Evolutionary conservation across 2,888 invertebrate genomes (phyloP).

Genomic region (Sinotaia quadrata): DNA sequence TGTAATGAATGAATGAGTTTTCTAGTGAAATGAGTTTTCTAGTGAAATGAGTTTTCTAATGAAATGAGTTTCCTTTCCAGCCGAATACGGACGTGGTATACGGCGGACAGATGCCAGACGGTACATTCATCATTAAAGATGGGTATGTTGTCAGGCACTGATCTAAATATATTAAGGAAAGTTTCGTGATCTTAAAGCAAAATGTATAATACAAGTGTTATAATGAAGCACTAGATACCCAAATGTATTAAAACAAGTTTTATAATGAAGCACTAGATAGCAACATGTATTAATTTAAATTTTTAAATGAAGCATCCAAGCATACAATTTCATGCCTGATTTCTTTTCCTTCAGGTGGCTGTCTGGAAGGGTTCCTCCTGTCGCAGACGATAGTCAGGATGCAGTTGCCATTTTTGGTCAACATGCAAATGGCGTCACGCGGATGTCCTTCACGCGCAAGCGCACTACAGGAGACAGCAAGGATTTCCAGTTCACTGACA

Average conservation of each 20-base stretch:
- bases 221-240: too few species aligned
- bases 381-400: slow-evolving; percentile 38
- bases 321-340: too few species aligned
- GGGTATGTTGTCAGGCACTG: slow-evolving; percentile 1
- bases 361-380: slow-evolving; percentile 24
- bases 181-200: too few species aligned
- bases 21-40: too few species aligned
- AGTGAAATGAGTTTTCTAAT: too few species aligned
- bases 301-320: too few species aligned
- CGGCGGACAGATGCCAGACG: slow-evolving; percentile 8
- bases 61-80: slow-evolving; percentile 16
- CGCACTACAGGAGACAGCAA: slow-evolving; percentile 38
- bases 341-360: slow-evolving; percentile 25
- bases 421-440: slow-evolving; percentile 39
- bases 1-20: too few species aligned
- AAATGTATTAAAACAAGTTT: too few species aligned
- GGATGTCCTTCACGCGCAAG: slow-evolving; percentile 43
- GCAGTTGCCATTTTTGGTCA: slow-evolving; percentile 31
- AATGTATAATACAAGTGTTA: too few species aligned
- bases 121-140: slow-evolving; percentile 2
- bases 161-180: too few species aligned
- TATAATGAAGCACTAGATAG: too few species aligned
- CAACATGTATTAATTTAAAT: too few species aligned
- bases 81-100: slow-evolving; percentile 25
- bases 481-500: slow-evolving; percentile 36